Evolutionary conservation across 2,888 invertebrate genomes (phyloP).

Genomic region (Yponomeuta plumbellus): DNA sequence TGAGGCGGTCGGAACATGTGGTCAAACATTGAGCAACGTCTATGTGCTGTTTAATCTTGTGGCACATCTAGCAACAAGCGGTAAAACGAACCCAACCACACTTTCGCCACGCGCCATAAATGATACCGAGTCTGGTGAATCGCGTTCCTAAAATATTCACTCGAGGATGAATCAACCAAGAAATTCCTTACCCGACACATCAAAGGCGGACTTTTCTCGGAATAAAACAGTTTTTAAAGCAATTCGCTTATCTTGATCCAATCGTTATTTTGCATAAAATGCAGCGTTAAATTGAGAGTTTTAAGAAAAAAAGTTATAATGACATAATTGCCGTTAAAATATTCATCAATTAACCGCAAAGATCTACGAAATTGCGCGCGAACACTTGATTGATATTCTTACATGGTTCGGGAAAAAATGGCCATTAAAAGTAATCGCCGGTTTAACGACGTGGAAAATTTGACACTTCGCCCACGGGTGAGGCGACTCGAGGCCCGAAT

Average conservation of each 20-base stretch:
- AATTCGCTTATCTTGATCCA: conserved; percentile 15
- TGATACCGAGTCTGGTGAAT: conserved; percentile 24
- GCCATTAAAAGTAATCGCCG: conserved; percentile 44
- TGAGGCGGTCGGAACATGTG: conserved; percentile 59
- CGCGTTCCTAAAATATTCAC: conserved; percentile 53
- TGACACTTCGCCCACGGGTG: conserved; percentile 59
- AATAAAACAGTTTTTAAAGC: conserved; percentile 35
- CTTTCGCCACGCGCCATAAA: conserved; percentile 46
- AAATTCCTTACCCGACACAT: conserved; percentile 50
- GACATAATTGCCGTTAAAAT: conserved; percentile 12
- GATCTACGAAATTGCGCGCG: conserved; percentile 24
- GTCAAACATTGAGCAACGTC: conserved; percentile 70
- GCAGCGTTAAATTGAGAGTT: neutral
- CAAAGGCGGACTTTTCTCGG: conserved; percentile 59
- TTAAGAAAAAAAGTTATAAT: neutral
- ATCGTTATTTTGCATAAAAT: conserved; percentile 7
- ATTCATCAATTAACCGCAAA: conserved; percentile 5
- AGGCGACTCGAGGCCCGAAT: conserved; percentile 36
- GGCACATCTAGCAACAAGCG: conserved; percentile 39
- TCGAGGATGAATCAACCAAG: conserved; percentile 60
- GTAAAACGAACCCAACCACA: conserved; percentile 51
- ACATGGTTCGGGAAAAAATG: conserved; percentile 26
- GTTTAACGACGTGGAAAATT: conserved; percentile 68
- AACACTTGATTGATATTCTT: conserved; percentile 27
- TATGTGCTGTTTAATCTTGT: conserved; percentile 51